Evolutionary conservation across 2,113 vertebrate genomes (phyloP), one percentile per base, ranked within the genome.

Genomic region (Bothrops jararaca): DNA sequence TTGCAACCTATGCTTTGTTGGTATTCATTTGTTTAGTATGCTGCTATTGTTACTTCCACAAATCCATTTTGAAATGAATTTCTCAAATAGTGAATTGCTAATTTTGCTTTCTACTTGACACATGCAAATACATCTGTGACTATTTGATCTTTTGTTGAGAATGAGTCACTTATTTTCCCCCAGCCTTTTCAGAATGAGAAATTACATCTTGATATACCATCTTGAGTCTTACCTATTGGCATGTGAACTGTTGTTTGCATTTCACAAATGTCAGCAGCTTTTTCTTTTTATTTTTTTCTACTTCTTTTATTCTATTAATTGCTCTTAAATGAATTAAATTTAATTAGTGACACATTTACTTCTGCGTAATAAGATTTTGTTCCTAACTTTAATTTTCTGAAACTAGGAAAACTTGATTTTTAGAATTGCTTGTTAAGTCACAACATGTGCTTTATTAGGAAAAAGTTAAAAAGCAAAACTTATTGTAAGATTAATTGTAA

Each of bases 311-410:
- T 92, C 89, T 89, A 94, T 97, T 96, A 95, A 95, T 94, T 29
- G 24, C 95, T 87, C 92, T 97, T 96, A 97, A 96, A 87, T 95
- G 93, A 96, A 97, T 98, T 97, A 96, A 90, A 97, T 96, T 92
- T 96, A 97, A 97, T 97, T 97, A 97, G 95, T 93, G 95, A 93
- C 96, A 95, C 96, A 94, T 95, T 96, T 95, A 95, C 95, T 92
- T 88, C 87, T 96, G 88, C 93, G 95, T 94, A 97, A 94, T 93
- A 94, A 0, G 0, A 86, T 89, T 89, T 74, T 92, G 80, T 4
- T 29, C 95, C 80, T 90, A 94, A 96, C 85, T 93, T 95, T 95
- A 54, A 86, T 92, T 92, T 0, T 12, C n/a, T 94, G 34, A 86
- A 94, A 95, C 10, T n/a, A 1, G 5, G 4, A 92, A 94, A 92